Conservation (phyloP, 2,888 invertebrate genomes). For the Terebella lapidaria region DNA sequence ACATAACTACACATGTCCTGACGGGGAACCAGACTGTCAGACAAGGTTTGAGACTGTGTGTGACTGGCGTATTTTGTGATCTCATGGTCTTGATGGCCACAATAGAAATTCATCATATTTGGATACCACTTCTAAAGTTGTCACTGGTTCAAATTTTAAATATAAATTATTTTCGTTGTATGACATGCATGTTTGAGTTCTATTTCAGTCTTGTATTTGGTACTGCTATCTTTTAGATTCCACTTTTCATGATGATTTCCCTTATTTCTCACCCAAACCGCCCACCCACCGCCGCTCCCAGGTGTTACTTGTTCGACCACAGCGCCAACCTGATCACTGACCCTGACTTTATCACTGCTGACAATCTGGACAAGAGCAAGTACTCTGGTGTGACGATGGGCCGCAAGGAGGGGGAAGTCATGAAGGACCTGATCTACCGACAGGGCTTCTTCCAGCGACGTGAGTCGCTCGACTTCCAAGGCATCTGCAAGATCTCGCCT, state of each 20-base stretch:
- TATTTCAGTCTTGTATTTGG: too few species aligned
- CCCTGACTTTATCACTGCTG: conserved; percentile 50
- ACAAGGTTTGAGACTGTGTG: conserved; percentile 50
- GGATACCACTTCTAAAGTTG: too few species aligned
- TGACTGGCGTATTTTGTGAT: too few species aligned
- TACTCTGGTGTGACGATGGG: conserved; percentile 52
- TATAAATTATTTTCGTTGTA: too few species aligned
- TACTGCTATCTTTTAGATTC: too few species aligned
- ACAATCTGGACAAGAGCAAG: conserved; percentile 48
- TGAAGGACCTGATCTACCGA: conserved; percentile 53
- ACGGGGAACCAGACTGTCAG: conserved; percentile 46
- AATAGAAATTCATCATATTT: too few species aligned
- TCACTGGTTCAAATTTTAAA: too few species aligned
- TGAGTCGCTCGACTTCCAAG: conserved; percentile 53
- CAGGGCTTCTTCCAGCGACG: conserved; percentile 50
- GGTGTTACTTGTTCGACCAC: conserved; percentile 54
- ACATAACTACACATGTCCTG: conserved; percentile 47
- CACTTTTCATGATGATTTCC: too few species aligned
- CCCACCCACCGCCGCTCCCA: too few species aligned
- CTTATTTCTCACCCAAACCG: too few species aligned
- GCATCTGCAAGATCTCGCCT: conserved; percentile 51
- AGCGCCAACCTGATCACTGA: conserved; percentile 52
- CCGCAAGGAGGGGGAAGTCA: conserved; percentile 54
- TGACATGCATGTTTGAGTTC: too few species aligned
- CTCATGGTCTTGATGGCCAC: too few species aligned